Evolutionary conservation across 2,797 vertebrate species (phyloP), one percentile per base, ranked within the genome.

Genomic region (Clarias laeviceps): DNA sequence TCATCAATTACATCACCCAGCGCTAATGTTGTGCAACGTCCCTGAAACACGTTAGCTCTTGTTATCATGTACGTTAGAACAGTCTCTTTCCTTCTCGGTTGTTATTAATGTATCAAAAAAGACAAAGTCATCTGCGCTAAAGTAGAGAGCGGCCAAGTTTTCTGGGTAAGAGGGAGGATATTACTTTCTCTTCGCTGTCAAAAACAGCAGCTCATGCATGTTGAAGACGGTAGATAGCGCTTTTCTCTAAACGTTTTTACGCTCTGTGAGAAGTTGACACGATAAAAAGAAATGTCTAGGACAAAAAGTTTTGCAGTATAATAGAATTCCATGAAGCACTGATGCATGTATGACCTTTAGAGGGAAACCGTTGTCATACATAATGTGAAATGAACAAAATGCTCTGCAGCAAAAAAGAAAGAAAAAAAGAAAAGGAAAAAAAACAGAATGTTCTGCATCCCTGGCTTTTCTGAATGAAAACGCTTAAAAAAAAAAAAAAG

Each of bases 391-490:
- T 20, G 24, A 14, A 27, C 11, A 0, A 50, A 45, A 20, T 29
- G 7, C 61, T 45, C 15, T 45, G 61, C 37, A 65, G 59, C 24
- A 40, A 70, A 22, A 64, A 78, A 77, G 24, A 2, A 5, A 12
- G 29, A n/a, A 40, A 27, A 24, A 5, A 34, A 59, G 0, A 0
- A 20, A 69, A 22, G 8, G 17, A 37, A 17, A 79, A 22, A 2
- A 64, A 20, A 2, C 1, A 12, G 56, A 61, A 72, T 32, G 20
- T 59, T 72, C 15, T 72, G 37, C 37, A 84, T 84, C 27, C 82
- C 62, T 85, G 69, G 22, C 8, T 24, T 65, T 78, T 84, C 34
- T 76, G 79, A 81, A 85, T 82, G 80, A 89, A 87, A 34, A 68
- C 83, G 72, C 40, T 27, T 57, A 24, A 70, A 40, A 45, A 72